Percentiles rank a stretch among this genome's conserved stretches.
phyloP scores from a whole-genome alignment of 2,797 vertebrate species.

The Octomys mimax region DNA sequence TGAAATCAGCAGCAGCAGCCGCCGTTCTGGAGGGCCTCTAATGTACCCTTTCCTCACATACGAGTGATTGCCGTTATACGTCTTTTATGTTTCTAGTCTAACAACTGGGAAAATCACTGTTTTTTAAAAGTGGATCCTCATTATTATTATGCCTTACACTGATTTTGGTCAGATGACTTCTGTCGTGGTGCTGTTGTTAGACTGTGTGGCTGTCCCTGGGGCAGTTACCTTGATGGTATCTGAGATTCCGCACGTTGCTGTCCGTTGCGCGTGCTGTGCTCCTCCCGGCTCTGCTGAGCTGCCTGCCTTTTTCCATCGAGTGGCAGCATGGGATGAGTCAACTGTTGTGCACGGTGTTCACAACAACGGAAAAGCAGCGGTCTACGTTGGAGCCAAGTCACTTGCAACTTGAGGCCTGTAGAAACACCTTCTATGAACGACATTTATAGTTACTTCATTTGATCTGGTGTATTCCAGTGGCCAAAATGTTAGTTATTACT shows the following conservation, averaged over 20 bases:
- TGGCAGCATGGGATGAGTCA: not conserved
- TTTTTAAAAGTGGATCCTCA: not conserved
- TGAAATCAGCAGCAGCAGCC: conserved; percentile 65
- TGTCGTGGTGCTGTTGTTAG: conserved; percentile 10
- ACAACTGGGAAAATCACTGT: conserved; percentile 41
- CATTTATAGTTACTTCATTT: conserved; percentile 36
- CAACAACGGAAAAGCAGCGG: not conserved
- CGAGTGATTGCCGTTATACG: conserved; percentile 59
- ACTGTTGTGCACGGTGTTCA: not conserved
- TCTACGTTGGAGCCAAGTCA: not conserved
- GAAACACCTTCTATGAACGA: not conserved
- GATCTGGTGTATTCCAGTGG: conserved; percentile 31
- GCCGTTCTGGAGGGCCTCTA: conserved; percentile 41
- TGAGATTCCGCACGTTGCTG: not conserved
- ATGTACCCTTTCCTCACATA: conserved; percentile 53
- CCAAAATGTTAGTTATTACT: conserved; percentile 48
- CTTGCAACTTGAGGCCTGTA: not conserved
- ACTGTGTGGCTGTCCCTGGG: conserved; percentile 29
- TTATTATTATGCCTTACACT: not conserved
- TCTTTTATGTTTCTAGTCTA: conserved; percentile 36
- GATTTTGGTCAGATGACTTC: conserved; percentile 49
- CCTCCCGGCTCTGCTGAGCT: not conserved
- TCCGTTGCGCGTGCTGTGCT: no score
- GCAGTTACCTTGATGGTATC: not conserved
- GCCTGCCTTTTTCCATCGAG: not conserved